Evolutionary conservation across 1,140 invertebrate genomes (phyloP).

Genomic region (Gonatopus flavifemur): DNA sequence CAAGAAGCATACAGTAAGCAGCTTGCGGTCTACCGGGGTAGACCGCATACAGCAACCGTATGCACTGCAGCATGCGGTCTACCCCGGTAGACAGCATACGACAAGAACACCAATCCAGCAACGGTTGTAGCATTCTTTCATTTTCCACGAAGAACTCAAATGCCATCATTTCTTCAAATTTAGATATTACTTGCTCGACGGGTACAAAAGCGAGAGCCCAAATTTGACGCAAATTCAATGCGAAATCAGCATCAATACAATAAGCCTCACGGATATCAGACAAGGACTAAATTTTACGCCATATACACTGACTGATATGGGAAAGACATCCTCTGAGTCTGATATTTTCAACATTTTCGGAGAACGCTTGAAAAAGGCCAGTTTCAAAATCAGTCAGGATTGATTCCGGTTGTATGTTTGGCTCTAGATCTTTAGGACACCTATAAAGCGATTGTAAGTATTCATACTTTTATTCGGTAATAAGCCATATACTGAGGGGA

Average conservation of each 20-base stretch:
- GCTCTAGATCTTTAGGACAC: too few species aligned
- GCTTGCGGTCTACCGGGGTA: too few species aligned
- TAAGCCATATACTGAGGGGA: too few species aligned
- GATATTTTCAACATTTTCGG: neutral
- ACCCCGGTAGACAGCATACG: too few species aligned
- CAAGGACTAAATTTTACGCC: conserved; percentile 13
- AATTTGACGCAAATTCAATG: conserved; percentile 5
- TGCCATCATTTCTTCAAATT: conserved; percentile 10
- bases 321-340: conserved; percentile 17
- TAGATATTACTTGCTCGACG: neutral
- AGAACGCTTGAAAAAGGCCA: conserved; percentile 8
- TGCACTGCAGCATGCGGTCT: too few species aligned
- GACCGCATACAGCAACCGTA: too few species aligned
- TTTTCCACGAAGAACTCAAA: neutral
- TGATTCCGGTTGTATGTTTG: conserved; percentile 2
- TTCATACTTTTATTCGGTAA: too few species aligned
- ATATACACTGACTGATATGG: conserved; percentile 16
- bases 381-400: conserved; percentile 16
- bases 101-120: too few species aligned
- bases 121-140: neutral
- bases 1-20: too few species aligned
- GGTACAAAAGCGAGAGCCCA: conserved; percentile 13
- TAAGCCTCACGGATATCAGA: conserved; percentile 5
- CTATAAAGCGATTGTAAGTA: too few species aligned
- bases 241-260: conserved; percentile 8